These are phyloP conservation scores for Noctua comes DNA, from an alignment of 2,888 invertebrate species.

Conservation along the genomic window DNA sequence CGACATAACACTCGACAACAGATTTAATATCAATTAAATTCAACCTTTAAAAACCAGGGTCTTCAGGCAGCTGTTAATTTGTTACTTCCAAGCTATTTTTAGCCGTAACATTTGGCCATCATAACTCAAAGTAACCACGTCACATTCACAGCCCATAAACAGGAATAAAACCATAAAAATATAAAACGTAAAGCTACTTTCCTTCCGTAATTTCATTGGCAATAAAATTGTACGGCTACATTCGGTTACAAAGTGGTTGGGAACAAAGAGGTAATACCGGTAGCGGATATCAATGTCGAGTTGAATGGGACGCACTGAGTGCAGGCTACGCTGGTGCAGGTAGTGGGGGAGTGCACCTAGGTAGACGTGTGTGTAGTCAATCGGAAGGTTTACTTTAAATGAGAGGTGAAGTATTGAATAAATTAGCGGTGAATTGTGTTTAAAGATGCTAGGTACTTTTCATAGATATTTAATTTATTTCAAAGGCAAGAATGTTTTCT, in stretches of 20 bases:
- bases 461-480: not conserved
- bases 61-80: not conserved
- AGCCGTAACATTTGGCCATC: not conserved
- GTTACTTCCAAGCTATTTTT: conserved; percentile 4
- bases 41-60: not conserved
- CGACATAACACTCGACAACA: not conserved
- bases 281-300: conserved; percentile 50
- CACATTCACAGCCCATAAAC: conserved; percentile 58
- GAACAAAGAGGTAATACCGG: conserved; percentile 65
- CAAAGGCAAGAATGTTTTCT: not conserved
- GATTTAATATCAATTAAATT: not conserved
- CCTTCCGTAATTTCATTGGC: conserved; percentile 60
- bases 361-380: conserved; percentile 25
- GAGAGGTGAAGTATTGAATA: conserved; percentile 17
- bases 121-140: conserved; percentile 35
- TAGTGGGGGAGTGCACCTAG: conserved; percentile 29
- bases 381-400: conserved; percentile 34
- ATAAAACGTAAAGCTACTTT: conserved; percentile 56
- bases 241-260: conserved; percentile 49
- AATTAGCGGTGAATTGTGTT: not conserved
- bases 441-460: not conserved
- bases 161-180: conserved; percentile 56
- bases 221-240: conserved; percentile 58
- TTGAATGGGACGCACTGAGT: conserved; percentile 52
- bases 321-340: conserved; percentile 27